A percentile compares a stretch with the other conserved stretches of the same genome.
These are phyloP conservation scores for Chlorodrepanis virens DNA, from an alignment of 2,113 vertebrate genomes.

Conservation along the genomic window DNA sequence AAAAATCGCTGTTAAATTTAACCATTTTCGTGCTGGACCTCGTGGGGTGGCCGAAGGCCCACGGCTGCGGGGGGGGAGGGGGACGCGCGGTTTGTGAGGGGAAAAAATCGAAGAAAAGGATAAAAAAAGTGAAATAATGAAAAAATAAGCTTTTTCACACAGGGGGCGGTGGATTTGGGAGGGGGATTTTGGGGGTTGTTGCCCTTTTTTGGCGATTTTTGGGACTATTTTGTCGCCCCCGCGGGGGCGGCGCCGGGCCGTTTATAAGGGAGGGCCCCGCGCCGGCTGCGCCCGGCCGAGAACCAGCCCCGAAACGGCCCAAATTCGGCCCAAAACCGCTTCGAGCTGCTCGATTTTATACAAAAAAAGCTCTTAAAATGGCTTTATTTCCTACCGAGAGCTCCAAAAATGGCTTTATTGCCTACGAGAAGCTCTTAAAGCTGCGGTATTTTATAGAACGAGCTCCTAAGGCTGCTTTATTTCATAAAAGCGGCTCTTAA, in stretches of 20 bases:
- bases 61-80: rapidly evolving
- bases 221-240: background rate
- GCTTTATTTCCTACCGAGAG: background rate
- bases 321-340: rapidly evolving
- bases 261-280: background rate
- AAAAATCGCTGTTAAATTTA: background rate
- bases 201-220: background rate
- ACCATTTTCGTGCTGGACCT: background rate
- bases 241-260: background rate
- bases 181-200: background rate
- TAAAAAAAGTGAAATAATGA: rapidly evolving
- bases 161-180: background rate
- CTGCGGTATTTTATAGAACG: rapidly evolving
- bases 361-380: background rate
- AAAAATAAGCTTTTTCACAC: background rate
- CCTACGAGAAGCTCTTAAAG: background rate
- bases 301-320: background rate
- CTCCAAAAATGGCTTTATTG: background rate
- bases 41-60: rapidly evolving
- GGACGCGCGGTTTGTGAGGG: background rate
- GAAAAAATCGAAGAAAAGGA: background rate
- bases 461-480: background rate
- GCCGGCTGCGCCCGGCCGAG: background rate
- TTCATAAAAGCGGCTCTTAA: background rate
- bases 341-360: background rate